Conservation (phyloP, 1,140 invertebrate species). For the Probaryconus sp. region DNA sequence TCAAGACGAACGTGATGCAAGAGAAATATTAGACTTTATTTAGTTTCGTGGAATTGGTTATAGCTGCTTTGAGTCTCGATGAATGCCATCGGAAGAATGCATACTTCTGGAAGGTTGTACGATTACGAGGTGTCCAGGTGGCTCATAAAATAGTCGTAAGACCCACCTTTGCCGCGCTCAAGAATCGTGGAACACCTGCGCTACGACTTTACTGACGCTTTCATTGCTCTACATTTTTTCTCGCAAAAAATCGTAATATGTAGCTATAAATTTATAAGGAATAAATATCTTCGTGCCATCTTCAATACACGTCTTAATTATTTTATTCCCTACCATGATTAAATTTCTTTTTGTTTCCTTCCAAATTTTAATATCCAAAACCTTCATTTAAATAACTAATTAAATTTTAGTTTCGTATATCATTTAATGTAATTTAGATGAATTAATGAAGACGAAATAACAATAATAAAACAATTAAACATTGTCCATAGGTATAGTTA, state of each 20-base stretch:
- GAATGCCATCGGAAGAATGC: constrained; percentile 54
- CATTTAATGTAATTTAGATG: no score
- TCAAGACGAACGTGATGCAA: constrained; percentile 27
- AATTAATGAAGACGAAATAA: no score
- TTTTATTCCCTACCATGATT: no score
- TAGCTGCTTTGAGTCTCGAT: constrained; percentile 35
- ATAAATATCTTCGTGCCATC: constrained; percentile 7
- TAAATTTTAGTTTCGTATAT: background rate
- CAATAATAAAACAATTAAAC: no score
- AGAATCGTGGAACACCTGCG: constrained; percentile 59
- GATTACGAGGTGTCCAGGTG: constrained; percentile 65
- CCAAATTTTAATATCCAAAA: no score
- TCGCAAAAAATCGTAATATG: constrained; percentile 46
- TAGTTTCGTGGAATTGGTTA: constrained; percentile 60
- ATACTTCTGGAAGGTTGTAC: constrained; percentile 35
- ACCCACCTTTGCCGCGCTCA: constrained; percentile 54
- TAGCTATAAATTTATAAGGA: constrained; percentile 26
- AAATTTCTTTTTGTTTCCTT: no score
- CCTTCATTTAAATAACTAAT: no score
- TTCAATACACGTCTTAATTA: constrained; percentile 47
- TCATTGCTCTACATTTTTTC: constrained; percentile 49
- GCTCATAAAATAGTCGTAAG: constrained; percentile 68
- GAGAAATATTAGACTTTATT: constrained; percentile 48
- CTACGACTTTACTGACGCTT: constrained; percentile 45
- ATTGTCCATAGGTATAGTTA: no score